Evolutionary conservation across 2,888 invertebrate genomes (phyloP), one percentile per base, ranked within the genome.

Genomic region (Anarsia innoxiella): DNA sequence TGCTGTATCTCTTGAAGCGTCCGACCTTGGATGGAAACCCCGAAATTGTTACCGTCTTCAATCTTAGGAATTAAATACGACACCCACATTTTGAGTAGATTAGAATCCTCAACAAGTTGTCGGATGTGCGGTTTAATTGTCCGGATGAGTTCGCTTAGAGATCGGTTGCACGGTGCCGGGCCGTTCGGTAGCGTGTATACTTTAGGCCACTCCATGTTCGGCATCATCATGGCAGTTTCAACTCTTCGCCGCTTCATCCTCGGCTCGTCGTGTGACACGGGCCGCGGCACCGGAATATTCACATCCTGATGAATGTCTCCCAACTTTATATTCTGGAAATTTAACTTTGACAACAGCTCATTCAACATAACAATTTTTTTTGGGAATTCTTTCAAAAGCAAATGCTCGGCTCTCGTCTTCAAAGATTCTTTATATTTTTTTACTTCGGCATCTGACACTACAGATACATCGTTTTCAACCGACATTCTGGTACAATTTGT

Each of bases 181-280:
- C 32, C 31, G 19, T 32, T 51, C 42, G 46, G 35, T 12, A 35
- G 12, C 0, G 28, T 35, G 28, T 28, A 35, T 3, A 35, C 35
- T 8, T 35, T 35, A 2, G 35, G 19, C n/a, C 16, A 28, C 1
- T 28, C 35, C 11, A 35, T 12, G 16, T 10, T 15, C 6, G 34
- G 26, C 1, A 15, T 10, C 12, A n/a, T 12, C 9, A n/a, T 12
- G 1, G 5, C 6, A 1, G 12, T 12, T 8, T 16, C 16, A 4
- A 28, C 11, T 2, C 35, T 11, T 13, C 28, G 28, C 6, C 35
- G 35, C 19, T 28, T 35, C 12, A 12, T n/a, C 19, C 28, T 10
- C 25, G 26, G 23, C 23, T 32, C 30, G 9, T 23, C 23, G 33
- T 26, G 10, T 13, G 4, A n/a, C n/a, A 23, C 10, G 4, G 12